Evolutionary conservation across 2,888 invertebrate species (phyloP), one percentile per base, ranked within the genome.

Genomic region (Trichopria drosophilae): DNA sequence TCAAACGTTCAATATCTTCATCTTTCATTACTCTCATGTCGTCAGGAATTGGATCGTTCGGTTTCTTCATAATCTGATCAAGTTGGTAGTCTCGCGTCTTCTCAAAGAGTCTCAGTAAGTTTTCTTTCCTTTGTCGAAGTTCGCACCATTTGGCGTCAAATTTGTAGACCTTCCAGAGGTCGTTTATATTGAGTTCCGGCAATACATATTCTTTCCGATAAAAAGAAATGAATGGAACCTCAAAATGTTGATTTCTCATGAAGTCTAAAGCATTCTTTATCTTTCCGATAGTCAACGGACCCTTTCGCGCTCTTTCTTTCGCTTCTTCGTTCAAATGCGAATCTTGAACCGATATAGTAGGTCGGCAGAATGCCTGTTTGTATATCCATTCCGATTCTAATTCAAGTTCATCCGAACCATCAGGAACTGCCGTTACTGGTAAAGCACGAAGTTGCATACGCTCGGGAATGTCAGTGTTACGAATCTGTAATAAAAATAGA

Each of bases 311-410:
- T 15, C n/a, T 6, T 43, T 82, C 81, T 52, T 81, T 79, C 0
- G 79, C 78, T 60, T 80, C 80, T 3, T 72, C 70, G 22, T 76
- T 79, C 29, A 80, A 64, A 62, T 81, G 78, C 0, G 82, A 77
- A 57, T 84, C 88, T 76, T 93, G 91, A 54, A 85, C 84, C 0
- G 94, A 92, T 2, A 94, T 85, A 0, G 90, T 82, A 1, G 87
- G 83, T 61, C 88, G 89, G 60, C 86, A 83, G 78, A 98, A 98
- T 0, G 93, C 96, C 71, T 91, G 90, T 62, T 90, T 90, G 74
- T 93, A 95, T 58, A 99, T 96, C 99, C 99, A 99, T 64, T 94
- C 90, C 0, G 98, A 91, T 73, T 99, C 99, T 45, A 92, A 89
- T 43, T 93, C 90, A 29, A 98, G 72, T 73, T 99, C 98, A 0